These are phyloP conservation scores for Telmatherina bonti DNA, from an alignment of 2,797 vertebrate genomes.

Conservation along the genomic window DNA sequence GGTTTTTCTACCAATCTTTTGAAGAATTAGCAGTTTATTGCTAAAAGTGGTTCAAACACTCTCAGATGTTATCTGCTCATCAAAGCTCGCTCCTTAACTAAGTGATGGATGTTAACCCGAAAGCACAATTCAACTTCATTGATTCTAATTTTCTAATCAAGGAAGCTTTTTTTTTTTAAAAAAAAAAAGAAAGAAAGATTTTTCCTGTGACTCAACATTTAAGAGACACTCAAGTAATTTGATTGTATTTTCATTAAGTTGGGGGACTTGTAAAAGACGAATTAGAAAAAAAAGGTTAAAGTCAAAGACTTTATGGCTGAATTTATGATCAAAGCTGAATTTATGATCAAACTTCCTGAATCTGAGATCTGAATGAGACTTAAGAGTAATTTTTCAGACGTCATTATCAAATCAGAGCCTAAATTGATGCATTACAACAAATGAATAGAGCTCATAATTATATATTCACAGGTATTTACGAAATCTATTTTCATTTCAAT, in stretches of 20 bases:
- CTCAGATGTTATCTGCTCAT: neutral
- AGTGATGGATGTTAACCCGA: neutral
- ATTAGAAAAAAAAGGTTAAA: too few relatives aligned
- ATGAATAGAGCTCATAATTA: neutral
- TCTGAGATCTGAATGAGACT: neutral
- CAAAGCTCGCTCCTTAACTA: neutral
- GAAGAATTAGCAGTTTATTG: too few relatives aligned
- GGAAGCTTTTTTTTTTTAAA: too few relatives aligned
- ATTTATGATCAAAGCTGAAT: too few relatives aligned
- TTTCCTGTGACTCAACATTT: too few relatives aligned
- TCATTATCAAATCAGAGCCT: neutral
- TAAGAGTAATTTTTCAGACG: neutral
- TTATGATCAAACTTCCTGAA: too few relatives aligned
- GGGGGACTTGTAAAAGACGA: too few relatives aligned
- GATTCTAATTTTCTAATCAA: neutral
- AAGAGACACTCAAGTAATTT: neutral
- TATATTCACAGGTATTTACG: slow-evolving; percentile 17
- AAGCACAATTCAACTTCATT: neutral
- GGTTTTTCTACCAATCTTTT: too few relatives aligned
- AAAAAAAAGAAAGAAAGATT: too few relatives aligned
- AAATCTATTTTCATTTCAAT: too few relatives aligned
- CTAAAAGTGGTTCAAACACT: too few relatives aligned
- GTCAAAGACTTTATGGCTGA: neutral
- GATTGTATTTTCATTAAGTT: neutral
- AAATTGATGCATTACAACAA: neutral